Evolutionary conservation across 1,140 invertebrate genomes (phyloP), one percentile per base, ranked within the genome.

Genomic region (Nilaparvata lugens): DNA sequence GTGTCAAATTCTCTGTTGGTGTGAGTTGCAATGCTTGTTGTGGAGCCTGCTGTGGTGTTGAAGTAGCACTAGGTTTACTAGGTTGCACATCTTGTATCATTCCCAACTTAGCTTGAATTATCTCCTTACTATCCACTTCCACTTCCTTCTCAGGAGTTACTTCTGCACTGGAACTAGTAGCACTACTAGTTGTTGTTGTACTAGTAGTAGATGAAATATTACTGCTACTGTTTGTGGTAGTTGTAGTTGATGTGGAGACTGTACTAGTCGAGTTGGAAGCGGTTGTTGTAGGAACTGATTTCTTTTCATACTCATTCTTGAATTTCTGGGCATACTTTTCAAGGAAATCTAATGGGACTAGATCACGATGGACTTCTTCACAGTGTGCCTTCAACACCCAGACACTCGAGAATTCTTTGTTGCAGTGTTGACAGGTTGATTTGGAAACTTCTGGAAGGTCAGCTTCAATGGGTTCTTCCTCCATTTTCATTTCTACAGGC

Each of bases 371-470:
- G 62, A 94, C 86, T 80, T 96, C 93, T 80, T 97, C 93, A 76
- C 90, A 91, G 74, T 97, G 93, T 65, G 92, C 88, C 75, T 96
- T 96, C 70, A 97, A 78, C 61, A 96, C 92, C 87, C 93, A 96
- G 60, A 95, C 89, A 78, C 91, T 94, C 65, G 91, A 94, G 76
- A 97, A 96, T 71, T 91, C 88, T 75, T 95, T 95, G 66, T 86
- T 87, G 75, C 94, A 97, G 71, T 89, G 86, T 70, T 86, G 84
- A 75, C 94, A 97, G n/a, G 79, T 79, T 72, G 87, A 88, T 75
- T 85, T 88, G 66, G 81, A 83, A 62, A 88, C 79, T 77, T 88
- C 86, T 35, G 86, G 84, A 56, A 86, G 70, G 67, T 75, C 76
- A 66, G 77, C 74, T 31, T 81, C 78, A 6, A 79, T 80, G 61